phyloP scores from a whole-genome alignment of 2,888 invertebrate species.

The Apamea epomidion region DNA sequence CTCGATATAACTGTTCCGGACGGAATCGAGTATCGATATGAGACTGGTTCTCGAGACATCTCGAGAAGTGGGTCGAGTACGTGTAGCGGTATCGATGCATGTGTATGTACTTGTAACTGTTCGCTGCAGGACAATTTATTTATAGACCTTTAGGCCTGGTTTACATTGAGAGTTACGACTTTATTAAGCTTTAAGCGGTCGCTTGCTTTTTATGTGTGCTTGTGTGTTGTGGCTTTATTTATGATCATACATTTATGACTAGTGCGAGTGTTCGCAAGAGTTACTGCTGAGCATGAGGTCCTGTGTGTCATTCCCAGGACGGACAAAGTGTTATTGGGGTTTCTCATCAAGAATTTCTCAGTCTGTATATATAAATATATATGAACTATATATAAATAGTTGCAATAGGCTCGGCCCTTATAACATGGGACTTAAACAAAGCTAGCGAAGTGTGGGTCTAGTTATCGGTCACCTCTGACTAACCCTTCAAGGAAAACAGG shows the following conservation, averaged over 20 bases:
- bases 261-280: background rate
- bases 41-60: conserved; percentile 69
- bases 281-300: background rate
- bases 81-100: conserved; percentile 75
- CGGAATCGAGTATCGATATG: conserved; percentile 61
- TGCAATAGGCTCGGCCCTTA: background rate
- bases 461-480: background rate
- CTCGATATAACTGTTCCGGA: conserved; percentile 66
- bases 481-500: background rate
- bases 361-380: too few species aligned
- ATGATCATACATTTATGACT: background rate
- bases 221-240: background rate
- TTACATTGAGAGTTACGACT: conserved; percentile 33
- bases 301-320: background rate
- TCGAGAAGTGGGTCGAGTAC: conserved; percentile 72
- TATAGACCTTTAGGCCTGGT: conserved; percentile 56
- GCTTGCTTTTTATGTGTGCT: background rate
- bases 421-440: background rate
- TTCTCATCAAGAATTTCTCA: background rate
- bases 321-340: background rate
- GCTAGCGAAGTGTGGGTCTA: background rate
- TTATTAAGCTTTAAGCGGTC: conserved; percentile 3
- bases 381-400: too few species aligned
- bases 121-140: conserved; percentile 62
- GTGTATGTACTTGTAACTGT: conserved; percentile 66